Percentiles rank a stretch among this genome's conserved stretches.
These are phyloP conservation scores for Micrasema minimum DNA, from an alignment of 1,140 invertebrate species.

Conservation along the genomic window DNA sequence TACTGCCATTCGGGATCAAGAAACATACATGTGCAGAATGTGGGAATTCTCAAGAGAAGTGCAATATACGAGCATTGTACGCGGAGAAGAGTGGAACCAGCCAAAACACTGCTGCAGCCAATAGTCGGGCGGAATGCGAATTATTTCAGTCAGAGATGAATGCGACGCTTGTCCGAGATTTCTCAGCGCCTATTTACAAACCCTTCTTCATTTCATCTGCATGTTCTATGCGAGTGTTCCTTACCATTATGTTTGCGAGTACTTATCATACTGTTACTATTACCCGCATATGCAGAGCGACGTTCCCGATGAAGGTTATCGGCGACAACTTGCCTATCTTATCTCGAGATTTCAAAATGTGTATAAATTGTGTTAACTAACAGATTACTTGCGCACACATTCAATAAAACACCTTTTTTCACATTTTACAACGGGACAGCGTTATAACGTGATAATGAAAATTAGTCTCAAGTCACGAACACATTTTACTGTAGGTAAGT, in stretches of 20 bases:
- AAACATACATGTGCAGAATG: neutral
- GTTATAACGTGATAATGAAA: too few species aligned
- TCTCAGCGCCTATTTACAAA: conserved; percentile 15
- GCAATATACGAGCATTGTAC: neutral
- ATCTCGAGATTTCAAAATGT: conserved; percentile 10
- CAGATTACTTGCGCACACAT: too few species aligned
- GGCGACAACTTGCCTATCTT: neutral
- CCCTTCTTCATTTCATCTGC: neutral
- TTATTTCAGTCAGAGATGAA: conserved; percentile 32
- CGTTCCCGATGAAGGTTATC: conserved; percentile 11
- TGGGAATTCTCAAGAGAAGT: neutral
- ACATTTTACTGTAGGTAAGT: neutral
- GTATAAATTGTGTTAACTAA: neutral
- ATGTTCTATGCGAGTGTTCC: too few species aligned
- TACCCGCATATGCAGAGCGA: too few species aligned
- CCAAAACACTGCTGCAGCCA: conserved; percentile 5
- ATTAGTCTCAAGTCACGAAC: too few species aligned
- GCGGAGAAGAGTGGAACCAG: neutral
- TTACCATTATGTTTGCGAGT: too few species aligned
- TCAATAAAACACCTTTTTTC: too few species aligned
- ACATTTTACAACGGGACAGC: too few species aligned
- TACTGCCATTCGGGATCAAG: neutral
- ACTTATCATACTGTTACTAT: too few species aligned
- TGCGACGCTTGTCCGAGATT: conserved; percentile 30
- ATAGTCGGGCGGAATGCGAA: conserved; percentile 12